Percentiles rank a stretch among this genome's conserved stretches.
phyloP scores from a whole-genome alignment of 2,797 vertebrate genomes.

The Galaxias olidus region DNA sequence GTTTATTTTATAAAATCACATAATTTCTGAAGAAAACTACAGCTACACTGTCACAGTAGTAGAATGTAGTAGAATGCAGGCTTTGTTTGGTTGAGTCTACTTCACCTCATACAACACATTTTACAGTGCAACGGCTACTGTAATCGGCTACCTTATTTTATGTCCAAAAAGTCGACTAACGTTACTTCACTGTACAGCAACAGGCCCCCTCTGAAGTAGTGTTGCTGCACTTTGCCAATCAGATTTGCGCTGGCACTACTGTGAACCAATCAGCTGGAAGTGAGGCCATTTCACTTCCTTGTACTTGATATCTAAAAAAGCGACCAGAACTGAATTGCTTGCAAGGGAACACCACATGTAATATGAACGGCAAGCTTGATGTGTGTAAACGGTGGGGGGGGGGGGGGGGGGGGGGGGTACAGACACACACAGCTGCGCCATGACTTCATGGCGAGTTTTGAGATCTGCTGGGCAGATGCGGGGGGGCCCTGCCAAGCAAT shows the following conservation, averaged over 20 bases:
- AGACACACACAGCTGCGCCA: constrained; percentile 72
- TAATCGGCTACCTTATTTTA: neutral
- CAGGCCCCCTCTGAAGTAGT: constrained; percentile 12
- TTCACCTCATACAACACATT: too few species aligned
- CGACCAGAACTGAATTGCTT: constrained; percentile 46
- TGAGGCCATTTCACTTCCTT: constrained; percentile 53
- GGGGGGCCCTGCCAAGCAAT: constrained; percentile 75
- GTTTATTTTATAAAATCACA: too few species aligned
- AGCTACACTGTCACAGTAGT: too few species aligned
- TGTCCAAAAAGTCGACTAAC: constrained; percentile 13
- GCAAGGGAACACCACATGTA: constrained; percentile 62
- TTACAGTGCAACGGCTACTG: too few species aligned
- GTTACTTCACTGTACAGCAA: constrained; percentile 10
- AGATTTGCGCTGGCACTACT: constrained; percentile 33
- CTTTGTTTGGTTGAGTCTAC: too few species aligned
- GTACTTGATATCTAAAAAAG: constrained; percentile 49
- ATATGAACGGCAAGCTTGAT: constrained; percentile 56
- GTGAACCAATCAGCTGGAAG: constrained; percentile 48
- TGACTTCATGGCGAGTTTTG: constrained; percentile 71
- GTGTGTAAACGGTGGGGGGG: constrained; percentile 54
- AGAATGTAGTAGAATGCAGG: too few species aligned
- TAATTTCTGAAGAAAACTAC: too few species aligned
- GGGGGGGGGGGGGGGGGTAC: constrained; percentile 19
- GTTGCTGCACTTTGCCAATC: constrained; percentile 42
- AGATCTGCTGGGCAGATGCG: constrained; percentile 76